phyloP scores from a whole-genome alignment of 2,797 vertebrate genomes.

The Xiphorhynchus erythropygius region DNA sequence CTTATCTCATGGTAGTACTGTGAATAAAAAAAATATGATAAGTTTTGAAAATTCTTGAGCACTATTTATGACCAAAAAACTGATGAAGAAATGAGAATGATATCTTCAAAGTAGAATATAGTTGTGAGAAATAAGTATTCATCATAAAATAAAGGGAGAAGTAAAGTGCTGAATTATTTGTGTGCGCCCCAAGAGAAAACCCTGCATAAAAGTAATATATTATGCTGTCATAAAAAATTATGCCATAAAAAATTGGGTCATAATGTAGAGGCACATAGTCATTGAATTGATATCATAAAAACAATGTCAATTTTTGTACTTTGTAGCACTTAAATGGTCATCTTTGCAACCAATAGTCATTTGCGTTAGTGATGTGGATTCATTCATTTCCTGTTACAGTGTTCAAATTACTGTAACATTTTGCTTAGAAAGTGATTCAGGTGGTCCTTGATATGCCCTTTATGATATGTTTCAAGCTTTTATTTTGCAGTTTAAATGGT shows the following conservation, averaged over 20 bases:
- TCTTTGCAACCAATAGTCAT: neutral
- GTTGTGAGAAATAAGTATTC: neutral
- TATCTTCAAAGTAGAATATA: neutral
- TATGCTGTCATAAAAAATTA: neutral
- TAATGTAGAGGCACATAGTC: neutral
- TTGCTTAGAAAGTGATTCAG: neutral
- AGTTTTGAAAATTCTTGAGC: neutral
- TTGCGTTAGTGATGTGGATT: neutral
- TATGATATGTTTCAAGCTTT: neutral
- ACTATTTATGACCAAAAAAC: neutral
- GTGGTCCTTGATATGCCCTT: neutral
- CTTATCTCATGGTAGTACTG: neutral
- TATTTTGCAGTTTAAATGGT: neutral
- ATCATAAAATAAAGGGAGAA: neutral
- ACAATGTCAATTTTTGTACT: neutral
- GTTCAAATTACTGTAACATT: neutral
- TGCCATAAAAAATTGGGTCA: neutral
- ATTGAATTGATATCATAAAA: neutral
- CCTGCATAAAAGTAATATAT: neutral
- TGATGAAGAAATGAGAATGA: neutral
- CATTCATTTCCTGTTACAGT: neutral
- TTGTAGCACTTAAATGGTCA: neutral
- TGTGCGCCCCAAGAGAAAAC: neutral
- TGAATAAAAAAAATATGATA: neutral
- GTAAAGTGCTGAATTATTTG: neutral